Conservation (phyloP, 1,140 invertebrate species). For the Achroia grisella region DNA sequence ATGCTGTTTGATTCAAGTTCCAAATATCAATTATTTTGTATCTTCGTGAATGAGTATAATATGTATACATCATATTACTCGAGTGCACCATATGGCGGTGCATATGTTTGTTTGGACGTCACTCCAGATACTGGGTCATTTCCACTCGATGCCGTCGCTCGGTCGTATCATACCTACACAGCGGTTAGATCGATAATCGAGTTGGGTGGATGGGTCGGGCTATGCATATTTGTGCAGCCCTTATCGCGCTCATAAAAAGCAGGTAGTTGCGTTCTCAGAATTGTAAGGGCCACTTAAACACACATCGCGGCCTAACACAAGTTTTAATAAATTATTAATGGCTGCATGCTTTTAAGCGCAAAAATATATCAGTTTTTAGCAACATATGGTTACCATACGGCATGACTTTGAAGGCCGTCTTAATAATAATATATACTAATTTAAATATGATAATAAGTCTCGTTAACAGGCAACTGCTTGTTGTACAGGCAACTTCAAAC, state of each 20-base stretch:
- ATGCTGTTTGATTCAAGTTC: too few species aligned
- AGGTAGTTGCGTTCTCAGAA: conserved; percentile 60
- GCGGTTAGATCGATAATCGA: conserved; percentile 40
- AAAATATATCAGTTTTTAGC: conserved; percentile 27
- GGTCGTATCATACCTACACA: conserved; percentile 15
- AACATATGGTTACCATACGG: not conserved
- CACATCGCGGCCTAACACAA: conserved; percentile 16
- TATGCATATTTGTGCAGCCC: conserved; percentile 40
- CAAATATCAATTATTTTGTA: too few species aligned
- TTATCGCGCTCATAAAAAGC: conserved; percentile 52
- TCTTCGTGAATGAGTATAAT: too few species aligned
- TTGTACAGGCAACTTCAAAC: too few species aligned
- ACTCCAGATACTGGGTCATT: conserved; percentile 29
- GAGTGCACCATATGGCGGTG: conserved; percentile 17
- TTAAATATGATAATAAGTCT: too few species aligned
- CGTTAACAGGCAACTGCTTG: too few species aligned
- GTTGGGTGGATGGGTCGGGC: conserved; percentile 33
- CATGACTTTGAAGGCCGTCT: too few species aligned
- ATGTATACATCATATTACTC: not conserved
- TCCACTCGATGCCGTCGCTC: conserved; percentile 28
- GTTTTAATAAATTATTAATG: conserved; percentile 37
- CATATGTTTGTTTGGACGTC: conserved; percentile 21
- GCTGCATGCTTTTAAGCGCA: conserved; percentile 35
- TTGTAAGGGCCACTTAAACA: conserved; percentile 32
- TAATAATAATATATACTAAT: too few species aligned